Conservation (phyloP, 2,113 vertebrate species). For the Hippocampus abdominalis region DNA sequence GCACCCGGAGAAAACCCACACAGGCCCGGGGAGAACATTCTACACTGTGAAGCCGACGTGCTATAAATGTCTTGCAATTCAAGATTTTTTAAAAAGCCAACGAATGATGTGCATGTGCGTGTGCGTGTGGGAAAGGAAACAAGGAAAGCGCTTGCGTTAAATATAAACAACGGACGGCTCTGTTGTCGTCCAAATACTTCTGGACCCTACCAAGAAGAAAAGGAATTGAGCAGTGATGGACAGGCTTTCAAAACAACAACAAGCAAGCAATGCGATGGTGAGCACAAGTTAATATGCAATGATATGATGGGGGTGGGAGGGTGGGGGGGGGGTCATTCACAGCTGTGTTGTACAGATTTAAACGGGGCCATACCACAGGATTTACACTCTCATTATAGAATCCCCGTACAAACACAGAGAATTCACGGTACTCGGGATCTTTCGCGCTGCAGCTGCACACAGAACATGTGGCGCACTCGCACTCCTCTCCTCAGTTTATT, state of each 20-base stretch:
- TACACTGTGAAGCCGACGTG: too few species aligned
- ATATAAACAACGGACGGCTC: not conserved
- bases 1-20: too few species aligned
- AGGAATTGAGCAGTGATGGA: not conserved
- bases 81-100: too few species aligned
- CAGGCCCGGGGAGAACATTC: too few species aligned
- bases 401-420: slow-evolving; percentile 31
- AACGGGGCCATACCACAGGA: slow-evolving; percentile 35
- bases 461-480: slow-evolving; percentile 61
- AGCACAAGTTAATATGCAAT: slow-evolving; percentile 41
- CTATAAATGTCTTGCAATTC: too few species aligned
- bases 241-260: not conserved
- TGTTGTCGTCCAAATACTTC: not conserved
- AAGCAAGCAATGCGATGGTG: not conserved
- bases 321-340: slow-evolving; percentile 12
- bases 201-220: not conserved
- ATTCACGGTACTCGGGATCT: slow-evolving; percentile 13
- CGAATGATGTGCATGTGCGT: too few species aligned
- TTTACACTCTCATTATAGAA: slow-evolving; percentile 42
- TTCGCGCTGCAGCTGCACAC: slow-evolving; percentile 38
- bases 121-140: too few species aligned
- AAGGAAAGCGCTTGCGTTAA: not conserved
- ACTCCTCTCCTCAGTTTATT: slow-evolving; percentile 69
- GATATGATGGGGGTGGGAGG: not conserved
- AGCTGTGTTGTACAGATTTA: slow-evolving; percentile 28